Evolutionary conservation across 2,113 vertebrate genomes (phyloP), one percentile per base, ranked within the genome.

Genomic region (Nothoprocta pentlandii): DNA sequence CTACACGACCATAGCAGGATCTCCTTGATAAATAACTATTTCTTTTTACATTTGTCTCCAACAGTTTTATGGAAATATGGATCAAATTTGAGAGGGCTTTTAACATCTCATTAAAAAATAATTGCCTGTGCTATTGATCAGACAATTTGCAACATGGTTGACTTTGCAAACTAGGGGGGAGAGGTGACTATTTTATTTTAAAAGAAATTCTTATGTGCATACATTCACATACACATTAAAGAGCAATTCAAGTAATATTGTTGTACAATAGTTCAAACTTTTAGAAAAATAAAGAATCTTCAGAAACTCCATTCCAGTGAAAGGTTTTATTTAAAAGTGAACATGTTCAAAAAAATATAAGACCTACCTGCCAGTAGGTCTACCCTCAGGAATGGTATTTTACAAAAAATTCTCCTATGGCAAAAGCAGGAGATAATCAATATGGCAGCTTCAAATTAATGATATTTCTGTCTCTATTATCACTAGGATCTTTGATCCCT

Each of bases 101-200:
- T 96, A 97, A 91, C 75, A 95, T 41, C 70, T 30, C 93, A 97
- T 97, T 97, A 97, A 97, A 97, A 97, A 96, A 94, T 97, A 95
- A 96, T 51, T 23, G 3, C 67, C 90, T 95, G 49, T 90, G 92
- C 87, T 96, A 97, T 96, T 90, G 95, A 97, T 96, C 90, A 63
- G 74, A 68, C 66, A 82, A 92, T 92, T 85, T 91, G 58, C 61
- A 93, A 49, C 39, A 54, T 83, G 68, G 63, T 96, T 93, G 85
- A 84, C 76, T 91, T 77, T 88, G 82, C 34, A 91, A 54, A 49
- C 49, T 63, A 81, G 19, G 30, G 41, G 59, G 28, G 28, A 30
- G 61, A 1, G 20, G 12, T 5, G n/a, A 49, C 59, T 61, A 30
- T 34, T 90, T 93, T 84, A 78, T 49, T 87, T 93, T 58, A 64